Base-by-base conservation (phyloP, 2,888 invertebrate genomes). In the Andrena camellia region DNA sequence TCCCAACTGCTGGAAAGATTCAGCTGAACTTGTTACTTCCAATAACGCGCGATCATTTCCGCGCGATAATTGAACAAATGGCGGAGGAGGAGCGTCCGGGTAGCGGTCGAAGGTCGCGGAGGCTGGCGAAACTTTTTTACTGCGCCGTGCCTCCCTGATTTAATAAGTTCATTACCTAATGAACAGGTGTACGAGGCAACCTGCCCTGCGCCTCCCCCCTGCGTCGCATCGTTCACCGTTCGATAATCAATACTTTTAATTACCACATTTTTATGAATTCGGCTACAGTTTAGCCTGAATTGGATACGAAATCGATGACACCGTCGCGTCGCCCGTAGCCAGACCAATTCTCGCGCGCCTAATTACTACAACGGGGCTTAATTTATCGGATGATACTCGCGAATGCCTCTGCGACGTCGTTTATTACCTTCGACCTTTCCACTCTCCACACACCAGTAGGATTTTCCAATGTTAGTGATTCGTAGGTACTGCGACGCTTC, bases 241-340 rank as follows among this genome's bases (percentile, higher is more conserved):
- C 92, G 90, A 93, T 93, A 93, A 93, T 93, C 93, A 91, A 93
- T 93, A 93, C 89, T 93, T 92, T 93, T 92, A 93, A 93, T 93
- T 93, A 93, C 89, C 88, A 83, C 88, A 88, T 91, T 92, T 91
- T 91, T 91, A 90, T 90, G 89, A 90, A 90, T 90, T 88, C 87
- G 86, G 82, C 84, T 86, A 85, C 88, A 88, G 88, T 86, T 89
- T 89, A 88, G 88, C 86, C 88, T 90, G 88, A 89, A 90, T 90
- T 89, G 88, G 90, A 90, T 89, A 89, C 86, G 85, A 82, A 86
- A 86, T 86, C 85, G 87, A 88, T 85, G 85, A 86, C 80, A 81
- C 63, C 67, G 31, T 78, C 82, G 87, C 69, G 29, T 77, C 83
- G 87, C 66, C 83, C 70, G 72, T 69, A 75, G 66, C 62, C 79